Base-by-base conservation (phyloP, 2,888 invertebrate genomes). In the Xanthorhoe designata region DNA sequence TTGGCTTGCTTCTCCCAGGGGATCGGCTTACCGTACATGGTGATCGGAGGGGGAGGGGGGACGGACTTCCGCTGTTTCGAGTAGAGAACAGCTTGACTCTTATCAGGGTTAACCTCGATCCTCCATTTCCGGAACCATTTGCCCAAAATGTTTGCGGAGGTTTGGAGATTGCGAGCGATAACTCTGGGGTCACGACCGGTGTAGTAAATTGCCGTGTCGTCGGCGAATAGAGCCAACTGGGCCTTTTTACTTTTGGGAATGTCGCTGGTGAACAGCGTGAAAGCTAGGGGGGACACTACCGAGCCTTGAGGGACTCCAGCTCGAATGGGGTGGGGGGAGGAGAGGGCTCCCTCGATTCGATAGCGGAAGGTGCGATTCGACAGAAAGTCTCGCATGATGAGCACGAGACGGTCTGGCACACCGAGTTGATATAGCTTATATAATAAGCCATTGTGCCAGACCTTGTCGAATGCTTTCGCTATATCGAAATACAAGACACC, bases 41-140 rank as follows among this genome's bases (percentile, higher is more conserved):
- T 52, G 6, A 66, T 13, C 0, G 32, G 57, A 35, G 57, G 47
- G 2, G 50, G 2, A 13, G 60, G 64, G 1, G 42, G 5, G 5
- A 42, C 15, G 6, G 59, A 13, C 15, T 53, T 52, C n/a, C 66
- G 38, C n/a, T n/a, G n/a, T n/a, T n/a, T n/a, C 2, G 66, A 58
- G n/a, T 58, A 66, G 4, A 66, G 0, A 18, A 66, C 62, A 2
- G 66, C 66, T 19, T 62, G 54, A 10, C 57, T 63, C 47, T 63
- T 63, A 0, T 52, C 45, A 5, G 52, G 52, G 15, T 62, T 62
- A 0, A 62, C 50, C 55, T 62, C 55, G 5, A 62, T 15, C 32
- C 55, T 62, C 62, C 62, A 62, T 10, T 32, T 38, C 4, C 10
- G 38, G 18, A 62, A 59, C 29, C 42, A 38, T 8, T 6, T 5